phyloP scores from a whole-genome alignment of 2,888 invertebrate genomes.

The Dryadula phaetusa region DNA sequence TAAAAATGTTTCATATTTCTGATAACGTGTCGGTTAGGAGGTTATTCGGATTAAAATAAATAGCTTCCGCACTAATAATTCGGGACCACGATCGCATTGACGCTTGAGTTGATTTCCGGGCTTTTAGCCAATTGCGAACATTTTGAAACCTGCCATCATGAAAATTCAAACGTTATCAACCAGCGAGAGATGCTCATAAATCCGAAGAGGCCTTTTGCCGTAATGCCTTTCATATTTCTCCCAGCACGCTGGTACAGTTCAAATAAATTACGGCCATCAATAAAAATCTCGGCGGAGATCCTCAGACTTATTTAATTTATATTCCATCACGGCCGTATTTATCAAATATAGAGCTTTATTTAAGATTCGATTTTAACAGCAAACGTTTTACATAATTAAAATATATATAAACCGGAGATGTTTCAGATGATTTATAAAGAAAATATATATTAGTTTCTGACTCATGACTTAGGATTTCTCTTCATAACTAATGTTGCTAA shows the following conservation, averaged over 20 bases:
- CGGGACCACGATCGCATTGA: slow-evolving; percentile 46
- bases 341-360: slow-evolving; percentile 71
- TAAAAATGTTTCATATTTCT: slow-evolving; percentile 34
- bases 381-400: slow-evolving; percentile 1
- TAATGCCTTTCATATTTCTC: slow-evolving; percentile 46
- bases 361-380: slow-evolving; percentile 37
- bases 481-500: too few relatives aligned
- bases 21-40: slow-evolving; percentile 36
- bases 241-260: slow-evolving; percentile 80
- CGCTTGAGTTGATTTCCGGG: slow-evolving; percentile 56
- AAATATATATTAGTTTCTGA: too few relatives aligned
- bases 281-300: slow-evolving; percentile 81
- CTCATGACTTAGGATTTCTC: too few relatives aligned
- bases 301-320: slow-evolving; percentile 83
- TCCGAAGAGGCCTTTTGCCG: slow-evolving; percentile 27
- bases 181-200: slow-evolving; percentile 63
- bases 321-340: slow-evolving; percentile 80
- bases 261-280: slow-evolving; percentile 83
- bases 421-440: background rate
- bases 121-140: slow-evolving; percentile 64
- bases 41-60: slow-evolving; percentile 48
- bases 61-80: slow-evolving; percentile 51
- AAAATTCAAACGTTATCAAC: slow-evolving; percentile 25
- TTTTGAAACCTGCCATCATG: slow-evolving; percentile 54
- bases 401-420: background rate